A percentile compares a stretch with the other conserved stretches of the same genome.
phyloP scores from a whole-genome alignment of 2,797 vertebrate genomes.

The Dermochelys coriacea region DNA sequence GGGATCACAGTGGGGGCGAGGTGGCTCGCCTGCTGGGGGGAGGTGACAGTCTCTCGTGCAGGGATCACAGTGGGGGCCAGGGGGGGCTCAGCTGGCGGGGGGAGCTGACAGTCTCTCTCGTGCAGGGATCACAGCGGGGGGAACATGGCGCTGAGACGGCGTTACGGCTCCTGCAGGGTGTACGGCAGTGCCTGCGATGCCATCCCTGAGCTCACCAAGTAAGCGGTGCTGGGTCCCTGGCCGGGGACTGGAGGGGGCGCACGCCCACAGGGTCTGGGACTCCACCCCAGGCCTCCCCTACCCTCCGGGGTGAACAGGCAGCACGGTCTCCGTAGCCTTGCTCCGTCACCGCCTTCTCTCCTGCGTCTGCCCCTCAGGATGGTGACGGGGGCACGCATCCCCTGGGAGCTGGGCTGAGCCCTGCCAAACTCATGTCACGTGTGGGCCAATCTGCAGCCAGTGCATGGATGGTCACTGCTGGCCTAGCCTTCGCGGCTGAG shows the following conservation, averaged over 20 bases:
- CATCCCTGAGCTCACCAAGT: slow-evolving; percentile 97
- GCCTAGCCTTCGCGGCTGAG: background rate
- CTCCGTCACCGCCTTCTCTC: background rate
- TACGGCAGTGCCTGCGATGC: slow-evolving; percentile 92
- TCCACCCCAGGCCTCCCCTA: background rate
- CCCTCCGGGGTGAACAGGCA: background rate
- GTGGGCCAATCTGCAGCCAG: fast-evolving
- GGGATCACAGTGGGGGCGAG: too few relatives aligned
- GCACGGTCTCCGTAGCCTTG: too few relatives aligned
- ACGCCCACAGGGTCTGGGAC: background rate
- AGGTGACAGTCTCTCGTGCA: too few relatives aligned
- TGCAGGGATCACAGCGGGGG: slow-evolving; percentile 96
- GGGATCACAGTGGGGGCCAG: background rate
- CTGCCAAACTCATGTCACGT: fast-evolving
- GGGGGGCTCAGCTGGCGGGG: background rate
- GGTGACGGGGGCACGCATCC: background rate
- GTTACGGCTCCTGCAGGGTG: slow-evolving; percentile 88
- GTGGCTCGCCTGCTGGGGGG: too few relatives aligned
- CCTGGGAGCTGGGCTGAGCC: background rate
- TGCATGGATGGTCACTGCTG: background rate
- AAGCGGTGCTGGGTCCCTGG: slow-evolving; percentile 70
- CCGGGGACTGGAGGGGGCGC: background rate
- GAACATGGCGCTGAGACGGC: slow-evolving; percentile 87
- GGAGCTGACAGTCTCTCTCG: background rate
- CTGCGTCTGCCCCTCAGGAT: fast-evolving